A percentile compares a stretch with the other conserved stretches of the same genome.
phyloP scores from a whole-genome alignment of 2,113 vertebrate species.

The Suricata suricatta region DNA sequence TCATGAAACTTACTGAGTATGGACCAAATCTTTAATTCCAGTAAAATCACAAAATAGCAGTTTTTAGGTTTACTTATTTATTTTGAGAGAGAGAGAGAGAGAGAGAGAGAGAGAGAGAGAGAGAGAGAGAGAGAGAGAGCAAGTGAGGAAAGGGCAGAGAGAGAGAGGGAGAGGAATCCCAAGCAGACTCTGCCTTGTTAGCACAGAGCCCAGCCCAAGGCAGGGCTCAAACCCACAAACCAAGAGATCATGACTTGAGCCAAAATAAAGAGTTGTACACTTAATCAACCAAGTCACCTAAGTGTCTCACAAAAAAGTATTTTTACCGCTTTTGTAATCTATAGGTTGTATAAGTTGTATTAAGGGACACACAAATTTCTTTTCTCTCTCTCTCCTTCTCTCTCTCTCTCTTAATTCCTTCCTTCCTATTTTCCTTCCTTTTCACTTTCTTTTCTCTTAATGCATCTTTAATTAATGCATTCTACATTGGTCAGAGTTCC shows the following conservation, averaged over 20 bases:
- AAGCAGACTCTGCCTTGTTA: too few relatives aligned
- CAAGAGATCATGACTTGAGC: too few relatives aligned
- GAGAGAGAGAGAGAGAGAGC: too few relatives aligned
- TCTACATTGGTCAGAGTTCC: background rate
- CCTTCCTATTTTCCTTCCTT: background rate
- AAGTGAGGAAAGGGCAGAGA: too few relatives aligned
- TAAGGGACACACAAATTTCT: background rate
- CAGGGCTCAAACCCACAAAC: too few relatives aligned
- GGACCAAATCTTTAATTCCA: background rate
- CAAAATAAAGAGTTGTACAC: too few relatives aligned
- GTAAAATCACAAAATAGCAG: background rate
- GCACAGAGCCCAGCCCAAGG: too few relatives aligned
- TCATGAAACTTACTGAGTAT: background rate
- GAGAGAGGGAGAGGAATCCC: too few relatives aligned
- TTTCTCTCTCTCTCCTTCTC: accelerated
- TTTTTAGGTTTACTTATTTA: background rate
- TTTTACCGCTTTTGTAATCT: background rate
- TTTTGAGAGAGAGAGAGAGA: too few relatives aligned
- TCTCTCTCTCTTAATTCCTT: background rate
- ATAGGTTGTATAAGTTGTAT: background rate
- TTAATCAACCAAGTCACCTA: too few relatives aligned
- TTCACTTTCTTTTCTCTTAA: background rate
- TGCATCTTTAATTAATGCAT: background rate
- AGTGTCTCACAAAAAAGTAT: background rate
- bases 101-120: too few relatives aligned